Percentiles rank a stretch among this genome's conserved stretches.
phyloP scores from a whole-genome alignment of 1,140 invertebrate species.

The Heliconius congener region DNA sequence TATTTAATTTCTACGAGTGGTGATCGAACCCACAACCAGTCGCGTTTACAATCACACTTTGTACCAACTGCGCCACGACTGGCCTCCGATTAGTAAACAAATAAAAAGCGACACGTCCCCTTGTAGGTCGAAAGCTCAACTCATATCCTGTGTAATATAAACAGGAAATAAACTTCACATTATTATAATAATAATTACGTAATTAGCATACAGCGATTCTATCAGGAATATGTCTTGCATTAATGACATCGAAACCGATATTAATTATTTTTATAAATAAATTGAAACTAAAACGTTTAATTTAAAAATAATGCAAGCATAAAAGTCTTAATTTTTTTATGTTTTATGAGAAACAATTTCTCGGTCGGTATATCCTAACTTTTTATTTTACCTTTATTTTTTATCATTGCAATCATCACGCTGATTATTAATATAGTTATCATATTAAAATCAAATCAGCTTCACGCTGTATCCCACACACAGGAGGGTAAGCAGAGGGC shows the following conservation, averaged over 20 bases:
- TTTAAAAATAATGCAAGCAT: background rate
- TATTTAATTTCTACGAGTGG: too few relatives aligned
- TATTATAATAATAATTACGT: slow-evolving; percentile 29
- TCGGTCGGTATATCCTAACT: too few relatives aligned
- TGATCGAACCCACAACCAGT: too few relatives aligned
- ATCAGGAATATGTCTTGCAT: slow-evolving; percentile 24
- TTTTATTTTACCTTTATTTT: background rate
- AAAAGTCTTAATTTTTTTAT: too few relatives aligned
- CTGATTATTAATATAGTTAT: too few relatives aligned
- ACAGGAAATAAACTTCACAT: slow-evolving; percentile 29
- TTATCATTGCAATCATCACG: too few relatives aligned
- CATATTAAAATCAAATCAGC: too few relatives aligned
- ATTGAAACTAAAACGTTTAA: background rate
- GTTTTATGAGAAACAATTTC: too few relatives aligned
- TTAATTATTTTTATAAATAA: background rate
- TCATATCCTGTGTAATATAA: slow-evolving; percentile 22
- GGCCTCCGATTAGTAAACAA: slow-evolving; percentile 10
- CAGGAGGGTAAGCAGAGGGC: too few relatives aligned
- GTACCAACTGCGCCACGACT: too few relatives aligned
- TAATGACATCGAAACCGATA: slow-evolving; percentile 24
- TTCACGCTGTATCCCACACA: too few relatives aligned
- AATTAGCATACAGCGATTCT: slow-evolving; percentile 23
- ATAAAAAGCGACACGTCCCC: slow-evolving; percentile 15
- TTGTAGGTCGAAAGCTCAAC: slow-evolving; percentile 20
- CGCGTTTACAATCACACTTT: too few relatives aligned